Percentiles rank a stretch among this genome's conserved stretches.
phyloP scores from a whole-genome alignment of 2,888 invertebrate genomes.

The Euspilapteryx auroguttella region DNA sequence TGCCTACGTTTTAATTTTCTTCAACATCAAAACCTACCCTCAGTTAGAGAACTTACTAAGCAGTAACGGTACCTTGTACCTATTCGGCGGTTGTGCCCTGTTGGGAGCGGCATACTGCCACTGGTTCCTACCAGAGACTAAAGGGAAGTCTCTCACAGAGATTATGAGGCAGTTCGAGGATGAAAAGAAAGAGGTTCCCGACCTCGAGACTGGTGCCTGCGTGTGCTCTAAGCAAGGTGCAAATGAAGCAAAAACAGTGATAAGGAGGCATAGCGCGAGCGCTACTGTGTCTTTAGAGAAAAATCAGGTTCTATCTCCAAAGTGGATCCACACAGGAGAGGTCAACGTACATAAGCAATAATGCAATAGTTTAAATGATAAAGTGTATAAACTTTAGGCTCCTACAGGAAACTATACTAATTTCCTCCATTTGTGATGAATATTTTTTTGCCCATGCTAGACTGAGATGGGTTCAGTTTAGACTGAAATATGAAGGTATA shows the following conservation, averaged over 20 bases:
- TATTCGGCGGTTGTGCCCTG: conserved; percentile 63
- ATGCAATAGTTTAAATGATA: too few relatives aligned
- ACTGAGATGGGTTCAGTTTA: too few relatives aligned
- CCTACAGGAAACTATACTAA: too few relatives aligned
- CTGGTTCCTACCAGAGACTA: conserved; percentile 69
- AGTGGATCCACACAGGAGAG: conserved; percentile 23
- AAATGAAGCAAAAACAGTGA: conserved; percentile 26
- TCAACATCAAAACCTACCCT: conserved; percentile 72
- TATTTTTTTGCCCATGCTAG: too few relatives aligned
- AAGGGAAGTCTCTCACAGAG: conserved; percentile 67
- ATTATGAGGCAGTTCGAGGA: conserved; percentile 66
- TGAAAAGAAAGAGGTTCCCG: conserved; percentile 32
- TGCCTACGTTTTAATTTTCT: conserved; percentile 70
- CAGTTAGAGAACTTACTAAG: conserved; percentile 57
- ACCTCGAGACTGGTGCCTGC: conserved; percentile 19
- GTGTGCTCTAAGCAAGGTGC: conserved; percentile 12
- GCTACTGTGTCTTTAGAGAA: conserved; percentile 40
- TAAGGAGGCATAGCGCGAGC: conserved; percentile 42
- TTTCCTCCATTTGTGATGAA: too few relatives aligned
- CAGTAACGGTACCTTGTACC: conserved; percentile 66
- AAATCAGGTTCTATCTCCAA: conserved; percentile 17
- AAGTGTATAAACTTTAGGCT: too few relatives aligned
- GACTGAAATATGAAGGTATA: too few relatives aligned
- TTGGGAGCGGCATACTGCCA: conserved; percentile 64
- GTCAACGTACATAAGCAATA: conserved; percentile 16